These are phyloP conservation scores for Oreochromis niloticus DNA, from an alignment of 2,113 vertebrate species.

Conservation along the genomic window DNA sequence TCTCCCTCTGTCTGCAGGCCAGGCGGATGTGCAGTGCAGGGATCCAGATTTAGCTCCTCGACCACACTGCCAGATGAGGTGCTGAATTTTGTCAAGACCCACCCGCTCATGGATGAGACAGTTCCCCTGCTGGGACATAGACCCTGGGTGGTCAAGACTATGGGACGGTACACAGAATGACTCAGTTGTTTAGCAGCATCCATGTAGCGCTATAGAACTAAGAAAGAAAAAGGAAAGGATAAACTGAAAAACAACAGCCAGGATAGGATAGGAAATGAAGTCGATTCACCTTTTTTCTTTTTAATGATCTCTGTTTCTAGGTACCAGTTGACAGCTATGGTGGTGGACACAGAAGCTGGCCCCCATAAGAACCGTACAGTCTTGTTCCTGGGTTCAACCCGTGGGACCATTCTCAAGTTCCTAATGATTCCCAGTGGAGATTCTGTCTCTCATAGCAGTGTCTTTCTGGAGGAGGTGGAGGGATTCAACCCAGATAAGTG, in stretches of 20 bases:
- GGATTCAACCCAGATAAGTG: slow-evolving; percentile 91
- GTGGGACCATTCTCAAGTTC: slow-evolving; percentile 91
- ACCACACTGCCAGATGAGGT: slow-evolving; percentile 91
- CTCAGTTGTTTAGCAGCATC: neutral
- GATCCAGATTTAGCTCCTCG: slow-evolving; percentile 88
- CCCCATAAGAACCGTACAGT: slow-evolving; percentile 88
- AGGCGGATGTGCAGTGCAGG: slow-evolving; percentile 83
- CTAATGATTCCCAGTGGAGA: slow-evolving; percentile 79
- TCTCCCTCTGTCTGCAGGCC: slow-evolving; percentile 72
- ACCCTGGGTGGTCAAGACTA: slow-evolving; percentile 92
- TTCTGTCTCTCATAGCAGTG: slow-evolving; percentile 69
- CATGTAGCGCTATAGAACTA: neutral
- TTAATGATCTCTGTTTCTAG: slow-evolving; percentile 50
- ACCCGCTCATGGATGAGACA: slow-evolving; percentile 93
- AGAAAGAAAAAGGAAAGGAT: neutral
- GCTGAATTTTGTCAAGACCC: slow-evolving; percentile 93
- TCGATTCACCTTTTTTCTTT: neutral
- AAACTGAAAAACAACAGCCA: neutral
- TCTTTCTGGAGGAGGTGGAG: slow-evolving; percentile 93
- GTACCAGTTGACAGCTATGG: slow-evolving; percentile 87
- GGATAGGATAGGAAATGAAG: neutral
- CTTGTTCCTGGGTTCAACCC: slow-evolving; percentile 89
- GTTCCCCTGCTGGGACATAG: slow-evolving; percentile 83
- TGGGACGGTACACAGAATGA: slow-evolving; percentile 66
- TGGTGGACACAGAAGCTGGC: slow-evolving; percentile 85